Evolutionary conservation across 2,888 invertebrate genomes (phyloP).

Genomic region (Caenorhabditis sp.): DNA sequence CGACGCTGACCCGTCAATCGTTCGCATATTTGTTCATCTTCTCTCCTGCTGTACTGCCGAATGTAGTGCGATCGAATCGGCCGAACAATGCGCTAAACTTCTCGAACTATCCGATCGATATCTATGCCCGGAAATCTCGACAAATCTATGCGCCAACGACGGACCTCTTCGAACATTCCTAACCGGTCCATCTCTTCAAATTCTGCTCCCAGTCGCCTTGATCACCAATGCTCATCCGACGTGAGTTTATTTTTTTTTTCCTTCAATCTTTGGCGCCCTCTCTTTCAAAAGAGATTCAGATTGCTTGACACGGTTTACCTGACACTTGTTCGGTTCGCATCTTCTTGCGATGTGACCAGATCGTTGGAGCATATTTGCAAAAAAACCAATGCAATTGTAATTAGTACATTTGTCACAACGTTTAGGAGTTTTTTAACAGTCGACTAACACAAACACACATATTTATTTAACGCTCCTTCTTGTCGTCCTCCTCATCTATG

Average conservation of each 20-base stretch:
- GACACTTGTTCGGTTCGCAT: slow-evolving; percentile 44
- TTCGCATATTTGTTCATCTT: slow-evolving; percentile 55
- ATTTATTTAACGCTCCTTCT: slow-evolving; percentile 8
- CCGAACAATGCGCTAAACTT: slow-evolving; percentile 48
- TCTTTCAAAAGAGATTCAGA: neutral
- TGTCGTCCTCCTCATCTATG: slow-evolving; percentile 9
- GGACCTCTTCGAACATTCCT: slow-evolving; percentile 51
- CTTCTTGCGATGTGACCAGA: slow-evolving; percentile 32
- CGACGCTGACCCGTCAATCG: slow-evolving; percentile 32
- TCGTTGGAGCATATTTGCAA: slow-evolving; percentile 37
- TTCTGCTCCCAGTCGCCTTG: slow-evolving; percentile 52
- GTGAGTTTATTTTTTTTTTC: slow-evolving; percentile 10
- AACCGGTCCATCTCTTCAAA: slow-evolving; percentile 49
- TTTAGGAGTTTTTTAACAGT: slow-evolving; percentile 14
- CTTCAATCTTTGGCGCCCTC: neutral
- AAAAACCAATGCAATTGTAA: slow-evolving; percentile 15
- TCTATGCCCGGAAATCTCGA: slow-evolving; percentile 51
- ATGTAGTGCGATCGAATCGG: slow-evolving; percentile 32
- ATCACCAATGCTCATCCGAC: slow-evolving; percentile 39
- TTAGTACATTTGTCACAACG: neutral
- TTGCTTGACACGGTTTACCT: slow-evolving; percentile 45
- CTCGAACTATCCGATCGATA: slow-evolving; percentile 63
- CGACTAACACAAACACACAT: slow-evolving; percentile 6
- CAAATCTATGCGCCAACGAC: slow-evolving; percentile 45
- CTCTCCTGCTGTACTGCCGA: slow-evolving; percentile 47